These are phyloP conservation scores for Sebastes cheni DNA, from an alignment of 2,797 vertebrate genomes.

Conservation along the genomic window DNA sequence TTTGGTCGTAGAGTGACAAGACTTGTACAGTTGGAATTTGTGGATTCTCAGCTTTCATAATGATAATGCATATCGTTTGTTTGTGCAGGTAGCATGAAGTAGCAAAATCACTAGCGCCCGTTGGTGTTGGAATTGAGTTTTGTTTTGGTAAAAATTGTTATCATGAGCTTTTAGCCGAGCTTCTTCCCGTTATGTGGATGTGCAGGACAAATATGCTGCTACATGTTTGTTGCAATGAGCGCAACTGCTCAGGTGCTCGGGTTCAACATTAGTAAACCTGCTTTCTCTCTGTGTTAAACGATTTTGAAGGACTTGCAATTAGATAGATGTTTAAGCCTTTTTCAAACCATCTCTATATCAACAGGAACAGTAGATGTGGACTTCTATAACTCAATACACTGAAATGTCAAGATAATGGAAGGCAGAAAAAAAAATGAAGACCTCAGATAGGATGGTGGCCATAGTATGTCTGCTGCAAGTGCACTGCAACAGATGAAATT, in stretches of 20 bases:
- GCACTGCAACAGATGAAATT: conserved; percentile 74
- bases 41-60: too few relatives aligned
- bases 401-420: conserved; percentile 23
- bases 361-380: background rate
- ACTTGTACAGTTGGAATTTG: too few relatives aligned
- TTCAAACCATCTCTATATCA: background rate
- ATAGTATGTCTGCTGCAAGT: conserved; percentile 34
- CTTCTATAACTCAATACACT: background rate
- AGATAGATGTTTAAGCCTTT: background rate
- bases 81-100: background rate
- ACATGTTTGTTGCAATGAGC: background rate
- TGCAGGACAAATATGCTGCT: background rate
- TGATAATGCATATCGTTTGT: too few relatives aligned
- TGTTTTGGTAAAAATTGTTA: background rate
- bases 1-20: too few relatives aligned
- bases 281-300: background rate
- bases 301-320: background rate
- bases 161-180: background rate
- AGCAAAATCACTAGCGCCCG: background rate
- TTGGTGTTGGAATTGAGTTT: background rate
- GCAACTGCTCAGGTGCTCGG: background rate
- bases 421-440: conserved; percentile 39
- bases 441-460: conserved; percentile 9
- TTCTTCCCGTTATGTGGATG: background rate
- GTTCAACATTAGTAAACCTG: background rate